Evolutionary conservation across 2,113 vertebrate genomes (phyloP), one percentile per base, ranked within the genome.

Genomic region (Festucalex cinctus): DNA sequence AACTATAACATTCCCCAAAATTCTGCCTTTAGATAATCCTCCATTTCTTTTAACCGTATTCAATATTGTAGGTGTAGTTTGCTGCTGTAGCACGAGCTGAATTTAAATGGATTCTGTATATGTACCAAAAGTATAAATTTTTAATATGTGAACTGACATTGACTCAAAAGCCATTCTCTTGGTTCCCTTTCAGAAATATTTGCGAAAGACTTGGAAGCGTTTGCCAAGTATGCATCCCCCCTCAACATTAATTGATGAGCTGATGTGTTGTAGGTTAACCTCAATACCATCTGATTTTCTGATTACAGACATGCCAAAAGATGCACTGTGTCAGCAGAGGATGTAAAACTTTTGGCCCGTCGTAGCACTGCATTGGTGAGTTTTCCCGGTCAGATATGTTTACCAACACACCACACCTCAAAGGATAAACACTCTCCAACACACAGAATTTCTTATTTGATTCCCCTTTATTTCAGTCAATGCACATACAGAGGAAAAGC

Each of bases 121-220:
- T 49, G 48, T 49, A 49, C 20, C 20, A n/a, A 49, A 49, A 3
- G 12, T 16, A 46, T 17, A 46, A 1, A n/a, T 46, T 8, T 49
- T n/a, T 22, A 8, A 22, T 46, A 46, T 46, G 5, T 17, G 16
- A 46, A 17, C 16, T 13, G 43, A 46, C 43, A 6, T 46, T 46
- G 14, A 46, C 43, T 46, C 43, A 44, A 44, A 46, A 16, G 53
- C 53, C 39, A 24, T 5, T 24, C 22, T 20, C 22, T 51, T 13
- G 24, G 10, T 65, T n/a, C 28, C 49, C 81, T 57, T 88, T 53
- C 88, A 99, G 97, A 98, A 79, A 85, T 70, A 71, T 98, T 99
- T 91, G 95, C 95, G 6, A 95, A 86, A 83, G 97, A 99, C 85
- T 89, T 98, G 43, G 96, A 98, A 78, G 91, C 95, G 70, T 99